Evolutionary conservation across 2,113 vertebrate genomes (phyloP).

Genomic region (Psilopsiagon aymara): DNA sequence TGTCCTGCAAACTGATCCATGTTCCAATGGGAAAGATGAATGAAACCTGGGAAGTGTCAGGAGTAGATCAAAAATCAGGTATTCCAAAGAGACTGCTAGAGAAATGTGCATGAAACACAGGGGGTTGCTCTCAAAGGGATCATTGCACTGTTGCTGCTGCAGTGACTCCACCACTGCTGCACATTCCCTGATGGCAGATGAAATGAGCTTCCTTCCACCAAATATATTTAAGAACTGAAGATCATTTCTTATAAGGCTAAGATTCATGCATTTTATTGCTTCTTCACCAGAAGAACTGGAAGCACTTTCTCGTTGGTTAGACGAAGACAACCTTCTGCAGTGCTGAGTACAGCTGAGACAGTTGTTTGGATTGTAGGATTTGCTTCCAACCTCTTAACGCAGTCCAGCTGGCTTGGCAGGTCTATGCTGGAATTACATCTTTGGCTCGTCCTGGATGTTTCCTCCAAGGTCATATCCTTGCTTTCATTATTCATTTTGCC

Average conservation of each 20-base stretch:
- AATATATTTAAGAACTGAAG: neutral
- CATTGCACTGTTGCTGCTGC: neutral
- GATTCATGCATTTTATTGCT: neutral
- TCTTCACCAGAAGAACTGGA: neutral
- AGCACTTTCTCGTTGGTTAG: neutral
- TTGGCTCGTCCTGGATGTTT: neutral
- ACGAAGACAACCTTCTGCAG: neutral
- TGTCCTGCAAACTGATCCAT: neutral
- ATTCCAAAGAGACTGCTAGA: neutral
- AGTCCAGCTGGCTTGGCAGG: neutral
- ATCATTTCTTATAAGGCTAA: neutral
- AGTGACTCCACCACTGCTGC: neutral
- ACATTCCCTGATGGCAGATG: neutral
- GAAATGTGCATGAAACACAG: neutral
- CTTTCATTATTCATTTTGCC: neutral
- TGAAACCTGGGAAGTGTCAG: neutral
- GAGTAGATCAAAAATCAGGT: neutral
- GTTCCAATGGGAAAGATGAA: neutral
- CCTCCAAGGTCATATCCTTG: neutral
- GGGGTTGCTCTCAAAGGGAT: neutral
- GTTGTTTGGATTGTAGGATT: neutral
- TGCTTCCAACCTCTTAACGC: neutral
- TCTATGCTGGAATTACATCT: neutral
- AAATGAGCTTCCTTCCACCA: neutral
- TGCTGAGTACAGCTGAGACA: neutral